Evolutionary conservation across 2,888 invertebrate species (phyloP).

Genomic region (Hemaris fuciformis): DNA sequence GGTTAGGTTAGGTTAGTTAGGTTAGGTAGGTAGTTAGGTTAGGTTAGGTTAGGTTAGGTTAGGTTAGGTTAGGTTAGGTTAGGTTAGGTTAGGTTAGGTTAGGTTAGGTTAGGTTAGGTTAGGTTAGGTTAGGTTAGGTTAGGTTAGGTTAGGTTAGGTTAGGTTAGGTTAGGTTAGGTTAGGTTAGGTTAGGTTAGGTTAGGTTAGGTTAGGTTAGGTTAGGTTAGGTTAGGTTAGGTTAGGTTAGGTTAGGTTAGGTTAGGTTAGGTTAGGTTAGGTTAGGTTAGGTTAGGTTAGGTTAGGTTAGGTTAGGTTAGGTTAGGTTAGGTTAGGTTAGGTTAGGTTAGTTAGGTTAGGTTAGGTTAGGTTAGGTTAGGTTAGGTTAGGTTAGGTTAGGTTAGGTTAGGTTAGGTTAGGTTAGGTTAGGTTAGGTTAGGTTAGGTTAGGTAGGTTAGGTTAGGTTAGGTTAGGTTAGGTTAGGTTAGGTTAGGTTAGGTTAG

Average conservation of each 20-base stretch:
- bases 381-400: constrained; percentile 25
- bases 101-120: constrained; percentile 16
- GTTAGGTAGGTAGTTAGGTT: constrained; percentile 15
- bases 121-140: constrained; percentile 19
- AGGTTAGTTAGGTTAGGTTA: constrained; percentile 29
- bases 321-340: constrained; percentile 26
- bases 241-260: constrained; percentile 15
- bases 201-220: constrained; percentile 16
- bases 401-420: constrained; percentile 28
- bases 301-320: constrained; percentile 15
- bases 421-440: constrained; percentile 28
- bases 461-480: constrained; percentile 20
- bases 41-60: constrained; percentile 12
- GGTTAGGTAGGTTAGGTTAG: constrained; percentile 13
- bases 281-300: constrained; percentile 15
- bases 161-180: constrained; percentile 17
- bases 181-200: constrained; percentile 14
- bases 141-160: constrained; percentile 13
- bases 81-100: constrained; percentile 19
- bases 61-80: constrained; percentile 18
- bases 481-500: constrained; percentile 18
- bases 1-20: too few species aligned
- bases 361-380: constrained; percentile 24
- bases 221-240: constrained; percentile 17
- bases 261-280: constrained; percentile 15